Evolutionary conservation across 1,140 invertebrate genomes (phyloP).

Genomic region (Tetraneura akinire): DNA sequence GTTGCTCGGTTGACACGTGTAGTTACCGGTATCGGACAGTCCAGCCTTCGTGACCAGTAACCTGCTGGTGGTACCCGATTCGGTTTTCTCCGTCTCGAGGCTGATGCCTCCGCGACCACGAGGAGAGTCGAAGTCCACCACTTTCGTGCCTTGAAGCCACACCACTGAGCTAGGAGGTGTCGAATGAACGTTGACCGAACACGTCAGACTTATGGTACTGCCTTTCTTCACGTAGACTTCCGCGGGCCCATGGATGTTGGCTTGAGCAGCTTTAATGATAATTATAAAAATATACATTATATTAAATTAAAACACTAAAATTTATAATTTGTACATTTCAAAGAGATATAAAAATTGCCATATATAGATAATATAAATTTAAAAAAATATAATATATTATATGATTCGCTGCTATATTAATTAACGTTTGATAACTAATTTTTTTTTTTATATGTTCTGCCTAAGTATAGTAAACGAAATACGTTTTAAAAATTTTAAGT

Average conservation of each 20-base stretch:
- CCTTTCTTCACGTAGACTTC: slow-evolving; percentile 88
- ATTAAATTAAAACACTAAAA: no score
- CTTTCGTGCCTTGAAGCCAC: slow-evolving; percentile 79
- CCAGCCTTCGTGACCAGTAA: slow-evolving; percentile 84
- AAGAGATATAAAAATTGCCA: no score
- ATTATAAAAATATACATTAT: no score
- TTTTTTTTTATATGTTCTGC: no score
- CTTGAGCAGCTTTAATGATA: slow-evolving; percentile 72
- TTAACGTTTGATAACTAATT: no score
- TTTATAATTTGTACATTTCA: no score
- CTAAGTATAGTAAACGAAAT: no score
- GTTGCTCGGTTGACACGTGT: slow-evolving; percentile 84
- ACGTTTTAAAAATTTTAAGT: no score
- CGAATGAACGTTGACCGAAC: slow-evolving; percentile 83
- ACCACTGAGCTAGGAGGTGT: slow-evolving; percentile 75
- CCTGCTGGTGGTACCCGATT: slow-evolving; percentile 83
- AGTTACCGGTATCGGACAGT: slow-evolving; percentile 83
- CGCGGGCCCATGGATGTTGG: slow-evolving; percentile 79
- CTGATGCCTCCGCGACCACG: slow-evolving; percentile 76
- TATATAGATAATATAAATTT: no score
- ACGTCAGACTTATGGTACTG: slow-evolving; percentile 85
- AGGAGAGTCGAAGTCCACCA: slow-evolving; percentile 84
- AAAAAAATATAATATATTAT: no score
- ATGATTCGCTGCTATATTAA: no score
- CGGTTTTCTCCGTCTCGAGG: slow-evolving; percentile 88